Conservation (phyloP, 2,888 invertebrate species). For the Syritta pipiens region DNA sequence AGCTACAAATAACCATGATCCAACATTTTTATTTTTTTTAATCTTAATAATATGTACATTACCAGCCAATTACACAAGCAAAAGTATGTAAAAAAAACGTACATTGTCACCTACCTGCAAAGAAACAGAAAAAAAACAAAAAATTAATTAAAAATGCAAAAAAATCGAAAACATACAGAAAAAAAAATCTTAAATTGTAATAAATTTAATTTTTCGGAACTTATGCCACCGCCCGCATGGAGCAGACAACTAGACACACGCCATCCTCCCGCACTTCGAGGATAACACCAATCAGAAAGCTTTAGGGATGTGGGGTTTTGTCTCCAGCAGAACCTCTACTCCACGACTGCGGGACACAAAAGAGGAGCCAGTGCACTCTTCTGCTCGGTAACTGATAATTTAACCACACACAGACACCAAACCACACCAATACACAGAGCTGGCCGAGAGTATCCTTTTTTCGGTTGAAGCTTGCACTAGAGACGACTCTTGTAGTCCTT, state of each 20-base stretch:
- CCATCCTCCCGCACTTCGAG: conserved; percentile 7
- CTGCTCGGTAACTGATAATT: conserved; percentile 49
- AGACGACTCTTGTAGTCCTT: background rate
- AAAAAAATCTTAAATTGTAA: conserved; percentile 25
- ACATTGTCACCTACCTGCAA: conserved; percentile 79
- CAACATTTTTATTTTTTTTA: too few relatives aligned
- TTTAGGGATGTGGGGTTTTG: conserved; percentile 17
- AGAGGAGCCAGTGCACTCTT: conserved; percentile 23
- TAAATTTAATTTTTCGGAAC: conserved; percentile 30
- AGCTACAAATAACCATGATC: too few relatives aligned
- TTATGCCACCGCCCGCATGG: conserved; percentile 33
- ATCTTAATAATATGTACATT: conserved; percentile 42
- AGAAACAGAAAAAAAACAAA: conserved; percentile 70
- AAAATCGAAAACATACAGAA: background rate
- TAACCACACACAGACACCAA: too few relatives aligned
- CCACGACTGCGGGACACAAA: too few relatives aligned
- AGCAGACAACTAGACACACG: background rate
- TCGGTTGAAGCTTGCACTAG: conserved; percentile 17
- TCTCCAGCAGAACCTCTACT: too few relatives aligned
- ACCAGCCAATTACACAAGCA: conserved; percentile 30
- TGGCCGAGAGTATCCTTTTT: conserved; percentile 27
- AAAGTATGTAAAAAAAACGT: conserved; percentile 71
- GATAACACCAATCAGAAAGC: conserved; percentile 31
- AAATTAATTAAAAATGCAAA: conserved; percentile 37
- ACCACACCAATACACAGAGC: too few relatives aligned